phyloP scores from a whole-genome alignment of 1,140 invertebrate genomes.

The Plectrocnemia conspersa region DNA sequence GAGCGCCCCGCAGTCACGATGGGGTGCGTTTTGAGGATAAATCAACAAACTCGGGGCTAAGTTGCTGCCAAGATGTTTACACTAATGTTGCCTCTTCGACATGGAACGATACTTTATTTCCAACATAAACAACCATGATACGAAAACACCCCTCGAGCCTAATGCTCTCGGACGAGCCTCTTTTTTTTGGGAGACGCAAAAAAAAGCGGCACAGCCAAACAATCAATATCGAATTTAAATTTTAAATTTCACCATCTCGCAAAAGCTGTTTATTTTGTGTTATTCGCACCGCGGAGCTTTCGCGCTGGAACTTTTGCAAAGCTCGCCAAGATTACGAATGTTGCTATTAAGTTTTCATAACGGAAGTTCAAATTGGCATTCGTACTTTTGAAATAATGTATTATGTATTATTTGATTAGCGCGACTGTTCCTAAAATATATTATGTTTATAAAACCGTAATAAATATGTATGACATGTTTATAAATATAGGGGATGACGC shows the following conservation, averaged over 20 bases:
- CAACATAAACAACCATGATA: conserved; percentile 28
- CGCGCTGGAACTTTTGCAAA: too few relatives aligned
- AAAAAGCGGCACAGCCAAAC: conserved; percentile 10
- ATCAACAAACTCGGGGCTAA: conserved; percentile 24
- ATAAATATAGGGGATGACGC: too few relatives aligned
- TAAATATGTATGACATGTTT: too few relatives aligned
- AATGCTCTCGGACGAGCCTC: conserved; percentile 4
- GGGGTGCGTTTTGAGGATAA: conserved; percentile 15
- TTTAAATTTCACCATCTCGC: conserved; percentile 27
- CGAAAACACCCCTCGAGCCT: conserved; percentile 11
- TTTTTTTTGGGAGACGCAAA: neutral
- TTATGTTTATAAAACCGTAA: too few relatives aligned
- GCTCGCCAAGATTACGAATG: too few relatives aligned
- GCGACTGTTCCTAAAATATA: too few relatives aligned
- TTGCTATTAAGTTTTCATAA: too few relatives aligned
- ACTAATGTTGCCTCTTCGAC: conserved; percentile 31
- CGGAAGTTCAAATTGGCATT: too few relatives aligned
- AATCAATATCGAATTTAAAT: conserved; percentile 34
- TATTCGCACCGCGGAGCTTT: conserved; percentile 20
- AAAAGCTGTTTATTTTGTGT: conserved; percentile 26
- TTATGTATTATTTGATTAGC: too few relatives aligned
- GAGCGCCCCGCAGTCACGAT: neutral
- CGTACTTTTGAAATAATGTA: too few relatives aligned
- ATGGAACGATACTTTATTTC: conserved; percentile 27
- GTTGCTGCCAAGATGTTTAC: conserved; percentile 25